A percentile compares a stretch with the other conserved stretches of the same genome.
These are phyloP conservation scores for Heliconius sara DNA, from an alignment of 2,888 invertebrate genomes.

Conservation along the genomic window DNA sequence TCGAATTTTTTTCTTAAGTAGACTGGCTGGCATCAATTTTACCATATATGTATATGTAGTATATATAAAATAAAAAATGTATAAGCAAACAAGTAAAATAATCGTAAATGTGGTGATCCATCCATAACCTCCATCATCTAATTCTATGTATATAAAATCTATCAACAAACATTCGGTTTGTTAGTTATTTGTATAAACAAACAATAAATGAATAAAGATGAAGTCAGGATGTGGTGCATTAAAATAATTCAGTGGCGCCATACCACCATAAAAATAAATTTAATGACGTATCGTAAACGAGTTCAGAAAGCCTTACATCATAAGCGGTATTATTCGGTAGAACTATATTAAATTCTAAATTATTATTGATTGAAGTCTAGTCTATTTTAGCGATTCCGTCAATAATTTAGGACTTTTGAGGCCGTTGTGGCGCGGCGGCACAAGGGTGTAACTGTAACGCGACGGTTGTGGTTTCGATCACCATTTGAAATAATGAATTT, in stretches of 20 bases:
- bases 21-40: too few relatives aligned
- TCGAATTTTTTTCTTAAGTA: too few relatives aligned
- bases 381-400: too few relatives aligned
- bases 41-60: too few relatives aligned
- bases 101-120: neutral
- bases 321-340: slow-evolving; percentile 31
- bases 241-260: slow-evolving; percentile 41
- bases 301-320: slow-evolving; percentile 37
- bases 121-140: neutral
- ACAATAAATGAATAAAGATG: slow-evolving; percentile 37
- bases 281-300: slow-evolving; percentile 37
- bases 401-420: neutral
- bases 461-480: too few relatives aligned
- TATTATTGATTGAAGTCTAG: neutral
- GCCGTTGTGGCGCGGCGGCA: too few relatives aligned
- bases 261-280: slow-evolving; percentile 39
- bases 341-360: neutral
- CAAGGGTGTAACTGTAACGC: too few relatives aligned
- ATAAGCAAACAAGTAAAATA: neutral
- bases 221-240: slow-evolving; percentile 40
- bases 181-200: slow-evolving; percentile 37
- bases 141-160: slow-evolving; percentile 6
- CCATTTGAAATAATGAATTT: too few relatives aligned
- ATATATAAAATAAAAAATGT: neutral
- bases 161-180: slow-evolving; percentile 20